These are phyloP conservation scores for Numenius phaeopus DNA, from an alignment of 2,797 vertebrate species.

Conservation along the genomic window DNA sequence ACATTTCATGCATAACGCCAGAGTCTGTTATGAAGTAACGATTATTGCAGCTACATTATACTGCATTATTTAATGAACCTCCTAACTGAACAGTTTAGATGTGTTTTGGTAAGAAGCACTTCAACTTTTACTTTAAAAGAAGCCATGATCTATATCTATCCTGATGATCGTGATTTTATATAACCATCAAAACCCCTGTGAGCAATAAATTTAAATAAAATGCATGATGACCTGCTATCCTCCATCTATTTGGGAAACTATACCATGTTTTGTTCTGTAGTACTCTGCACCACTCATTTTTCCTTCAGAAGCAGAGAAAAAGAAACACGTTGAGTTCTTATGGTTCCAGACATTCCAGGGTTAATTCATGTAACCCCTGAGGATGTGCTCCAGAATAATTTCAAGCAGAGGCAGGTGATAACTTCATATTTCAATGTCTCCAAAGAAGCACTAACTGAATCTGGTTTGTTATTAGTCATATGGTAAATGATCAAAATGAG, in stretches of 20 bases:
- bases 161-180: background rate
- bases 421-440: background rate
- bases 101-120: background rate
- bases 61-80: background rate
- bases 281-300: background rate
- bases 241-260: background rate
- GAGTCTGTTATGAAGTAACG: background rate
- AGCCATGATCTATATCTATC: background rate
- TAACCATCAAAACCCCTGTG: background rate
- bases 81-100: background rate
- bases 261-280: background rate
- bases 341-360: background rate
- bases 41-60: background rate
- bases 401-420: background rate
- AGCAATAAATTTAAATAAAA: background rate
- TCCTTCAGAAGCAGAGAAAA: background rate
- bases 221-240: background rate
- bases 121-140: background rate
- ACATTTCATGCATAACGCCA: background rate
- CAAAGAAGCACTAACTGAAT: background rate
- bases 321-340: background rate
- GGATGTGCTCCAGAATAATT: background rate
- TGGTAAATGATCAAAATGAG: background rate
- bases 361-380: background rate
- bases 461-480: background rate